Evolutionary conservation across 1,140 invertebrate genomes (phyloP), one percentile per base, ranked within the genome.

Genomic region (Amyelois transitella): DNA sequence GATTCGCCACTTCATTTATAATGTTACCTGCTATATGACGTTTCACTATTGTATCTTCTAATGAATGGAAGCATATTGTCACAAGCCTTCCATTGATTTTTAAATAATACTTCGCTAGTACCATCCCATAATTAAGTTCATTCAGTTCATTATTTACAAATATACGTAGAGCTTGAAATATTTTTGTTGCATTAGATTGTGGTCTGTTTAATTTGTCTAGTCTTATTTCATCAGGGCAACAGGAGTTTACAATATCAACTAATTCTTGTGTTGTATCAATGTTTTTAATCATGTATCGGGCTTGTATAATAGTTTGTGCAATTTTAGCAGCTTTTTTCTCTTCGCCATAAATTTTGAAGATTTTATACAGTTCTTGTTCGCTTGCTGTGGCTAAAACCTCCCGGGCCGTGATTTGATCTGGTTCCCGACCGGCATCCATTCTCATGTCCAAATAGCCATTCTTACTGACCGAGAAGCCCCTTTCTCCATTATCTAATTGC

Each of bases 61-160:
- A 85, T 0, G 96, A 97, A 87, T 98, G 97, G 86, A 98, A 99
- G 4, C 94, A 93, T 6, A 99, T 91, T 1, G 94, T 94, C 0
- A 96, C 92, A 60, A 98, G 74, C 60, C 92, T 89, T 0, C 97
- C 97, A 22, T 92, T 91, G 0, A 91, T 75, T 88, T 94, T 94
- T 18, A 99, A 89, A 75, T 94, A 95, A 60, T 92, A 89, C 48
- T 93, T 90, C 0, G 96, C 94, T 62, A 97, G 70, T 25, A 95
- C 75, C 72, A 99, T 92, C 1, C 91, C 97, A 86, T 96, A 96
- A 89, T 98, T 96, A 3, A 99, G 91, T 90, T 99, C 97, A 86
- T 99, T 99, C 0, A 99, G 84, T 89, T 99, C 97, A 86, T 99
- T 96, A 80, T 99, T 99, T 0, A 99, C 96, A 89, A 99, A 98